Conservation (phyloP, 2,797 vertebrate genomes). For the Rhabdomys pumilio region DNA sequence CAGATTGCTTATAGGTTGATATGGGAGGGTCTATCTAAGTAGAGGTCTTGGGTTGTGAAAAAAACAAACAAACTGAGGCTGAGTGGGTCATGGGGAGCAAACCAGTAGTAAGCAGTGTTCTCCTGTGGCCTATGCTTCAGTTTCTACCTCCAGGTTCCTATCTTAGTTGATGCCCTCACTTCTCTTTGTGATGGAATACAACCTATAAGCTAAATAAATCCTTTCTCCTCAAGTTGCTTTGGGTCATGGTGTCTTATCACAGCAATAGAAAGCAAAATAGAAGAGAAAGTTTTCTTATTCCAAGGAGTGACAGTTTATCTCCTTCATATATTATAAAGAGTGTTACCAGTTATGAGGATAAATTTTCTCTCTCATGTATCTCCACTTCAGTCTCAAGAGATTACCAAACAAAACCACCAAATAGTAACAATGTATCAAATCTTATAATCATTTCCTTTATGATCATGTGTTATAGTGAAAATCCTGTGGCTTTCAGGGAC, state of each 20-base stretch:
- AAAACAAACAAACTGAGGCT: not conserved
- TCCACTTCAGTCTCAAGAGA: constrained; percentile 1
- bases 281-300: not conserved
- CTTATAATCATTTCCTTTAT: constrained; percentile 3
- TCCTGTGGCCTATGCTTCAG: not conserved
- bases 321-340: not conserved
- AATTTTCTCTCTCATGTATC: not conserved
- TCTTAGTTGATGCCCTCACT: not conserved
- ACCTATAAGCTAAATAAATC: not conserved
- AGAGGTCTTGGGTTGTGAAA: not conserved
- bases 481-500: not conserved
- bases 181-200: not conserved
- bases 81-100: not conserved
- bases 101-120: no score
- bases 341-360: not conserved
- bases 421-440: not conserved
- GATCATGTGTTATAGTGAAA: not conserved
- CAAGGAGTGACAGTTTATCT: not conserved
- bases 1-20: not conserved
- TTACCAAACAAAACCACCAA: not conserved
- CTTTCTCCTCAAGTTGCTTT: not conserved
- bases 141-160: not conserved
- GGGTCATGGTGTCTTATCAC: not conserved
- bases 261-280: not conserved
- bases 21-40: no score